Conservation (phyloP, 2,797 vertebrate genomes). For the Eupleurogrammus muticus region DNA sequence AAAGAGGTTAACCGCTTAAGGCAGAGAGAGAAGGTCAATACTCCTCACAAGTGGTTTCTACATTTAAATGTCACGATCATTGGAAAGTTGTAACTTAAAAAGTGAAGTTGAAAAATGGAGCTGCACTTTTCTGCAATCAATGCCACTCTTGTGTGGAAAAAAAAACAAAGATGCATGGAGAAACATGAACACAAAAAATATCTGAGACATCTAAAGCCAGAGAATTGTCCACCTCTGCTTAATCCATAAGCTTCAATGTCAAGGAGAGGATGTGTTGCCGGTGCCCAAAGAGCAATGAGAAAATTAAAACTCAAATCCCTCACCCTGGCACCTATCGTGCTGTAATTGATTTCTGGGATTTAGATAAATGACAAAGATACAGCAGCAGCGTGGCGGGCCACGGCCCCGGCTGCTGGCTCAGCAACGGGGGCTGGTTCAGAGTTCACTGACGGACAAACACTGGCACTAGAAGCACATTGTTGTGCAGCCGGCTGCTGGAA, state of each 20-base stretch:
- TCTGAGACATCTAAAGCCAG: constrained; percentile 46
- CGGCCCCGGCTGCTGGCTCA: constrained; percentile 44
- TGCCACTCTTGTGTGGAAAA: too few relatives aligned
- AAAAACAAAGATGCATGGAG: not conserved
- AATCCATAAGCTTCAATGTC: constrained; percentile 56
- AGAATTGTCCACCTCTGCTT: constrained; percentile 59
- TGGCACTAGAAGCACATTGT: constrained; percentile 28
- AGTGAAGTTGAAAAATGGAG: not conserved
- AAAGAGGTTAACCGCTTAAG: not conserved
- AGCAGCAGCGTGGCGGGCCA: constrained; percentile 34
- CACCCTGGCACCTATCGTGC: constrained; percentile 46
- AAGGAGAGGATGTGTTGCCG: constrained; percentile 44
- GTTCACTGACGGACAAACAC: constrained; percentile 40
- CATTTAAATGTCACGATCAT: not conserved
- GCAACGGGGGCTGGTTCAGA: constrained; percentile 52
- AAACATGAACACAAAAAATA: constrained; percentile 47
- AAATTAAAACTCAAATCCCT: constrained; percentile 68
- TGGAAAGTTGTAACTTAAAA: not conserved
- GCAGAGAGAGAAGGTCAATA: not conserved
- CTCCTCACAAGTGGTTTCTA: not conserved
- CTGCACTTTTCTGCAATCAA: not conserved
- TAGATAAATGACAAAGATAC: constrained; percentile 76
- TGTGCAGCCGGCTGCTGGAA: constrained; percentile 18
- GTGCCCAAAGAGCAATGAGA: constrained; percentile 46
- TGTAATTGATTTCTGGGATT: constrained; percentile 78